phyloP scores from a whole-genome alignment of 2,113 vertebrate genomes.

The Dicentrarchus labrax region DNA sequence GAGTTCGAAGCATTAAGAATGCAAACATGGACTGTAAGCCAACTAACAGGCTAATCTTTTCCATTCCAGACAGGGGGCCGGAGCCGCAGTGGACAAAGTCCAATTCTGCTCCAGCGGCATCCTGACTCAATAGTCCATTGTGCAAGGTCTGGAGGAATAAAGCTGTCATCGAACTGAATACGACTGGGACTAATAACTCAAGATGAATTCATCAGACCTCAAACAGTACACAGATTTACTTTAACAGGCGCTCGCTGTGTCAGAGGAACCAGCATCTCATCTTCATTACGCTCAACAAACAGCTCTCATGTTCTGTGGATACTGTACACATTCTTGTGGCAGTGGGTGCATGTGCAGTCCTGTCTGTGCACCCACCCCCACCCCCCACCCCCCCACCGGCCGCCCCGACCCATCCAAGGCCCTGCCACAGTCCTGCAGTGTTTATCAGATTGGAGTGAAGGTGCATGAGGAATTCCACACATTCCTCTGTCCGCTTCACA shows the following conservation, averaged over 20 bases:
- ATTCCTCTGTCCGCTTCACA: constrained; percentile 74
- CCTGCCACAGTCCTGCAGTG: constrained; percentile 56
- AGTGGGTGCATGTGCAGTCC: constrained; percentile 71
- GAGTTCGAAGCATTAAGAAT: constrained; percentile 69
- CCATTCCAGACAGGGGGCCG: constrained; percentile 70
- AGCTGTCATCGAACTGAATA: constrained; percentile 53
- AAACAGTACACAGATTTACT: constrained; percentile 31
- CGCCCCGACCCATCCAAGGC: constrained; percentile 36
- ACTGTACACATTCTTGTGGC: constrained; percentile 70
- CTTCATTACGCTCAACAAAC: constrained; percentile 63
- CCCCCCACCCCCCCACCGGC: constrained; percentile 21
- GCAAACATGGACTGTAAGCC: constrained; percentile 73
- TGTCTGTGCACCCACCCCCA: constrained; percentile 48
- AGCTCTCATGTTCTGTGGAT: constrained; percentile 51
- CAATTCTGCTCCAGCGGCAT: constrained; percentile 63
- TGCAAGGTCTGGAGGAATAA: constrained; percentile 56
- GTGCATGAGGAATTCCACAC: constrained; percentile 79
- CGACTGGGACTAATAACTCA: constrained; percentile 46
- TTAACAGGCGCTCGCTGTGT: constrained; percentile 33
- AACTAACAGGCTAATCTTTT: constrained; percentile 78
- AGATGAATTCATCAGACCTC: constrained; percentile 35
- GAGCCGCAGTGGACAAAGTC: constrained; percentile 69
- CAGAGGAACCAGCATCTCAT: constrained; percentile 37
- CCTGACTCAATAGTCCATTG: constrained; percentile 71
- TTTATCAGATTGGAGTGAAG: constrained; percentile 79